Evolutionary conservation across 2,888 invertebrate species (phyloP).

Genomic region (Mesoligia furuncula): DNA sequence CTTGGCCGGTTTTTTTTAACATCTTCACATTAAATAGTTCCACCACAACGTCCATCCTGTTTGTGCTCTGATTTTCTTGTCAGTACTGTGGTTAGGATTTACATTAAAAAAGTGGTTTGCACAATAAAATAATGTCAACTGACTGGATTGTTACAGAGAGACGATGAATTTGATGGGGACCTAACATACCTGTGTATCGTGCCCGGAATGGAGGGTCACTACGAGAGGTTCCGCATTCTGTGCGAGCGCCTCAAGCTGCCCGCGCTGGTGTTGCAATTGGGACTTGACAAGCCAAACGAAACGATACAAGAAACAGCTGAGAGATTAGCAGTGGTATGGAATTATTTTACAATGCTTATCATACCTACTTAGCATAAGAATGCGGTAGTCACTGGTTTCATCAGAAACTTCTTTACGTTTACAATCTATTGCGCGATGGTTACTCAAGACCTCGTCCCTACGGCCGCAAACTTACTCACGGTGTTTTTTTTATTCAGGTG

Average conservation of each 20-base stretch:
- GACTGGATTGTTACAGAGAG: constrained; percentile 22
- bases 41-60: neutral
- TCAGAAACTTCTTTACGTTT: neutral
- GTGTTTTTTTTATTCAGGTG: constrained; percentile 62
- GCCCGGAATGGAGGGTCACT: constrained; percentile 77
- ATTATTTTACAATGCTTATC: neutral
- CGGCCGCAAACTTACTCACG: neutral
- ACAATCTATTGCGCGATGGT: neutral
- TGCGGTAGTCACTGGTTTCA: neutral
- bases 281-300: constrained; percentile 71
- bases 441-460: neutral
- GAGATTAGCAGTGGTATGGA: constrained; percentile 70
- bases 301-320: constrained; percentile 71
- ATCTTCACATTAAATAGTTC: neutral
- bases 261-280: constrained; percentile 73
- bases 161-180: constrained; percentile 30
- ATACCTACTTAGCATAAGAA: neutral
- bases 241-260: constrained; percentile 74
- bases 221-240: constrained; percentile 67
- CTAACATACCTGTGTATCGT: constrained; percentile 68
- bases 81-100: neutral
- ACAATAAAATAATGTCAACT: neutral
- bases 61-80: neutral
- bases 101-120: neutral
- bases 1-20: neutral